phyloP scores from a whole-genome alignment of 23 tunicate species.

The Ciona savignyi region DNA sequence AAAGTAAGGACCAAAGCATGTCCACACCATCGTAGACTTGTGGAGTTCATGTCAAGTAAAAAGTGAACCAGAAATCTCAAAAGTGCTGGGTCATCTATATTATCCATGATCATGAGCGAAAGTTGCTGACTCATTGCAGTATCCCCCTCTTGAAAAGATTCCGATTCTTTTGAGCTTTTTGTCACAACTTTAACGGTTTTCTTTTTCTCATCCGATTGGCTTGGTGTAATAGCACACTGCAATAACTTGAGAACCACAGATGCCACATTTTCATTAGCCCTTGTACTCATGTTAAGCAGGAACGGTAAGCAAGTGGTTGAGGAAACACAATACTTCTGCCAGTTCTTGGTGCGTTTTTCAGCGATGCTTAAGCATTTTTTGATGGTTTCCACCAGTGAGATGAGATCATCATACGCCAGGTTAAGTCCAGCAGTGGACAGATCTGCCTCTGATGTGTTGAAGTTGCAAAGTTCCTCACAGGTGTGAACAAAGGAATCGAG shows the following conservation, averaged over 20 bases:
- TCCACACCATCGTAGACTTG: slow-evolving; percentile 75
- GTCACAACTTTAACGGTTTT: neutral
- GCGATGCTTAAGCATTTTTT: slow-evolving; percentile 67
- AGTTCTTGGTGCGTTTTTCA: slow-evolving; percentile 45
- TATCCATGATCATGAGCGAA: slow-evolving; percentile 28
- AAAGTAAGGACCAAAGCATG: slow-evolving; percentile 56
- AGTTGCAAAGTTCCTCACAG: slow-evolving; percentile 33
- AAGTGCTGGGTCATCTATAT: slow-evolving; percentile 33
- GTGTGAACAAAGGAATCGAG: slow-evolving; percentile 34
- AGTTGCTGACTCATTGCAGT: slow-evolving; percentile 46
- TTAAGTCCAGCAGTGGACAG: slow-evolving; percentile 10
- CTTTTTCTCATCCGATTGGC: neutral
- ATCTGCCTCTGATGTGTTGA: slow-evolving; percentile 6
- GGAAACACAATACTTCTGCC: slow-evolving; percentile 68
- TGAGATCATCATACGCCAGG: slow-evolving; percentile 69
- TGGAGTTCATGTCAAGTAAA: slow-evolving; percentile 70
- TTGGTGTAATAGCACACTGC: slow-evolving; percentile 39
- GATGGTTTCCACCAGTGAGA: slow-evolving; percentile 46
- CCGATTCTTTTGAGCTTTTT: neutral
- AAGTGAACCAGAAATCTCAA: slow-evolving; percentile 55
- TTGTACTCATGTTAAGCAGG: slow-evolving; percentile 37
- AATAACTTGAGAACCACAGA: slow-evolving; percentile 51
- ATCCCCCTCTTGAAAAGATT: neutral
- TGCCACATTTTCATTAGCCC: slow-evolving; percentile 54
- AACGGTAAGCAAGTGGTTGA: slow-evolving; percentile 31